phyloP scores from a whole-genome alignment of 2,113 vertebrate genomes.

The Passer montanus region DNA sequence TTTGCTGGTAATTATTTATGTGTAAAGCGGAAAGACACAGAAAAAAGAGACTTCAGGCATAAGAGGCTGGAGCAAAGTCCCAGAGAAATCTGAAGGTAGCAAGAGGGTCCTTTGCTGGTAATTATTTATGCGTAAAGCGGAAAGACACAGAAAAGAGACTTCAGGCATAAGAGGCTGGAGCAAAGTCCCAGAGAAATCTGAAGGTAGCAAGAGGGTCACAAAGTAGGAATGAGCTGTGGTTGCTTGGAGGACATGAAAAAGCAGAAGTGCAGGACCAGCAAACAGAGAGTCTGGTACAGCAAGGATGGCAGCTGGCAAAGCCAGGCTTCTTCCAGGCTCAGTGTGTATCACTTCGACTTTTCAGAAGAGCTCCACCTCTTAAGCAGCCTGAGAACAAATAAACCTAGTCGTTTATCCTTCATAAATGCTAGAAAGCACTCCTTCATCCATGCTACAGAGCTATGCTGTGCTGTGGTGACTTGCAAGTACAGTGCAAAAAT shows the following conservation, averaged over 20 bases:
- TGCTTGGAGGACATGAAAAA: not conserved
- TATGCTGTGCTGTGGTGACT: not conserved
- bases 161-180: not conserved
- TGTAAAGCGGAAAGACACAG: not conserved
- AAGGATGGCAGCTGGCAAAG: not conserved
- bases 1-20: not conserved
- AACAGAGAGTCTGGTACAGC: not conserved
- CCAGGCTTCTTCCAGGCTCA: not conserved
- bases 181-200: not conserved
- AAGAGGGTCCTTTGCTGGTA: not conserved
- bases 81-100: not conserved
- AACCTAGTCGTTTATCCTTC: not conserved
- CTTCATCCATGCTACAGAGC: not conserved
- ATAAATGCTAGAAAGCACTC: not conserved
- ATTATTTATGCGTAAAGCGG: not conserved
- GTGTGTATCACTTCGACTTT: accelerated
- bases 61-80: not conserved
- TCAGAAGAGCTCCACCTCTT: not conserved
- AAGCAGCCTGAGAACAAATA: not conserved
- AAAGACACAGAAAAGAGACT: not conserved
- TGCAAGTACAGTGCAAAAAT: not conserved
- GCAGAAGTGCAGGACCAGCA: not conserved
- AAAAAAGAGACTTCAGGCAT: not conserved
- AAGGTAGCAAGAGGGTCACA: not conserved
- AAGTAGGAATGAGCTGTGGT: not conserved